Conservation (phyloP, 35 echinoderm and acorn worm species). For the Ophiothrix spiculata region DNA sequence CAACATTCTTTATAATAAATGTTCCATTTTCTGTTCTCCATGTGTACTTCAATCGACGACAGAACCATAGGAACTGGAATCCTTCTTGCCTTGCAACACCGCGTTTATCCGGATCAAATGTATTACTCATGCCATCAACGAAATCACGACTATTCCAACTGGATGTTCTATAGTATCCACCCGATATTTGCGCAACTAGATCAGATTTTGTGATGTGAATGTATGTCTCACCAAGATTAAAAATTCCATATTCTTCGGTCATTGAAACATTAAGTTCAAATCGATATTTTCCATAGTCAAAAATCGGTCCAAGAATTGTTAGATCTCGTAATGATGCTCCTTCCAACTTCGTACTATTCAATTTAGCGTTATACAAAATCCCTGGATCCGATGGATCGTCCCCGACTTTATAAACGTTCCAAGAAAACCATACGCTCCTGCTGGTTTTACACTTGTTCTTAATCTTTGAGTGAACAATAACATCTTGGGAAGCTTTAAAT, state of each 20-base stretch:
- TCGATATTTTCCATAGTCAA: constrained; percentile 35
- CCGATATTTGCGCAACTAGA: constrained; percentile 20
- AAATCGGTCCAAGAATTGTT: not conserved
- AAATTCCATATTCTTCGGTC: constrained; percentile 23
- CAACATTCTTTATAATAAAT: constrained; percentile 5
- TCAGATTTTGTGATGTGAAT: constrained; percentile 17
- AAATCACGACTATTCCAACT: constrained; percentile 7
- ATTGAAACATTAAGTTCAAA: constrained; percentile 52
- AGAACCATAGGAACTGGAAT: constrained; percentile 45
- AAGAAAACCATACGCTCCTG: constrained; percentile 16
- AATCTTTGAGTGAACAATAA: constrained; percentile 20
- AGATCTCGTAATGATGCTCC: constrained; percentile 17
- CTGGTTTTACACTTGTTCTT: constrained; percentile 27
- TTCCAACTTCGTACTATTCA: not conserved
- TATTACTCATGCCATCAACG: constrained; percentile 15
- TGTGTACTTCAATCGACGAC: constrained; percentile 29
- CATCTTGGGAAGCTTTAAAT: constrained; percentile 12
- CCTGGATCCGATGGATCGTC: not conserved
- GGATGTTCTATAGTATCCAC: constrained; percentile 15
- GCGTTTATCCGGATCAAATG: constrained; percentile 32
- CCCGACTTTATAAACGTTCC: constrained; percentile 10
- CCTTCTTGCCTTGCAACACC: not conserved
- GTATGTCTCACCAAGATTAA: not conserved
- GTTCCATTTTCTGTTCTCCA: not conserved
- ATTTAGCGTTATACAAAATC: not conserved